phyloP scores from a whole-genome alignment of 2,888 invertebrate genomes.

The Papilio demoleus region DNA sequence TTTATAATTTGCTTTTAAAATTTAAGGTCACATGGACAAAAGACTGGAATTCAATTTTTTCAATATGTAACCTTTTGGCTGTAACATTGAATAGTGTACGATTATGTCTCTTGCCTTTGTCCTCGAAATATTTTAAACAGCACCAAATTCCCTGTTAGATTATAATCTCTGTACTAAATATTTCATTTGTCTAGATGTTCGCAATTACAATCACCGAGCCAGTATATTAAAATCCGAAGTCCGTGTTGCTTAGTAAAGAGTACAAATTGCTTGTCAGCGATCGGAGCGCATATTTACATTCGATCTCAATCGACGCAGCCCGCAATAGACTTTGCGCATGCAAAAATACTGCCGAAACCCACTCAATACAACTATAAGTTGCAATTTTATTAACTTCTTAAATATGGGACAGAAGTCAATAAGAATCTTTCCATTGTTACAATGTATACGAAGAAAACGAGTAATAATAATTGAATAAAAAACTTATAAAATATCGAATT shows the following conservation, averaged over 20 bases:
- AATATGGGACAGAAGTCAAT: not conserved
- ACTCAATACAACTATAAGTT: constrained; percentile 3
- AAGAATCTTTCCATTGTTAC: too few relatives aligned
- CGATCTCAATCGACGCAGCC: constrained; percentile 46
- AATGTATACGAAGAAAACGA: too few relatives aligned
- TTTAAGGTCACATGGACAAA: not conserved
- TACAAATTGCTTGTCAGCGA: constrained; percentile 25
- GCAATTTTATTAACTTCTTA: too few relatives aligned
- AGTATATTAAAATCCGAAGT: constrained; percentile 5
- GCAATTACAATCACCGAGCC: not conserved
- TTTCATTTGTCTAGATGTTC: not conserved
- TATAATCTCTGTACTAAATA: too few relatives aligned
- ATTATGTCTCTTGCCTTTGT: not conserved
- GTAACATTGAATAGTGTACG: not conserved
- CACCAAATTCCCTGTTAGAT: too few relatives aligned
- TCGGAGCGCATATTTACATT: constrained; percentile 36
- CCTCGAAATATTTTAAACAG: too few relatives aligned
- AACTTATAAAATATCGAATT: not conserved
- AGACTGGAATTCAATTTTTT: not conserved
- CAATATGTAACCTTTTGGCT: not conserved
- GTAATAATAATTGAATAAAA: too few relatives aligned
- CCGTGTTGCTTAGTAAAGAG: constrained; percentile 5
- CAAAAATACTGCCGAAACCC: not conserved
- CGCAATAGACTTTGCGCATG: constrained; percentile 58
- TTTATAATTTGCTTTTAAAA: not conserved